Evolutionary conservation across 2,113 vertebrate genomes (phyloP).

Genomic region (Erythrolamprus reginae): DNA sequence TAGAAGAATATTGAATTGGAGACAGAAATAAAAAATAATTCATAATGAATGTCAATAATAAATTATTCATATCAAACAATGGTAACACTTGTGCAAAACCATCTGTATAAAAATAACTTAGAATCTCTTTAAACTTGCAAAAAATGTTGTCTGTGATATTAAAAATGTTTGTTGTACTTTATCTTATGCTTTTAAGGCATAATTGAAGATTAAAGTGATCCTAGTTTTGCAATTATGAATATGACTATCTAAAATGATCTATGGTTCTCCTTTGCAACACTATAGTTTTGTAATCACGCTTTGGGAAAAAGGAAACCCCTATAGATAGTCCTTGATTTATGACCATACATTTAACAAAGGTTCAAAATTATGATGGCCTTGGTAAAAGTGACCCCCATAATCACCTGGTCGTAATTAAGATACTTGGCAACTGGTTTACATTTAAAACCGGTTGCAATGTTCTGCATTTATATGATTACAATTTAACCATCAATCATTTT

Average conservation of each 20-base stretch:
- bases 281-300: background rate
- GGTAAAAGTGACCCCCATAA: too few relatives aligned
- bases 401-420: too few relatives aligned
- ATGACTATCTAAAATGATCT: background rate
- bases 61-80: background rate
- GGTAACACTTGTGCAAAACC: background rate
- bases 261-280: background rate
- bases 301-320: background rate
- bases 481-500: background rate
- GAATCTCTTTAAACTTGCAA: background rate
- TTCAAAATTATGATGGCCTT: too few relatives aligned
- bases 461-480: background rate
- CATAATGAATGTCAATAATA: background rate
- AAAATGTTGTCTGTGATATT: background rate
- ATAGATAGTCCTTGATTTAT: background rate
- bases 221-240: background rate
- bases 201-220: background rate
- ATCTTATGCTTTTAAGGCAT: background rate
- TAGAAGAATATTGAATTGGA: background rate
- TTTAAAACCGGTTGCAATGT: background rate
- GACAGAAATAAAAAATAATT: background rate
- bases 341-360: too few relatives aligned
- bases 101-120: background rate
- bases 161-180: background rate
- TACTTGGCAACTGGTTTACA: background rate